Evolutionary conservation across 2,797 vertebrate species (phyloP).

Genomic region (Enteromius paludinosus): DNA sequence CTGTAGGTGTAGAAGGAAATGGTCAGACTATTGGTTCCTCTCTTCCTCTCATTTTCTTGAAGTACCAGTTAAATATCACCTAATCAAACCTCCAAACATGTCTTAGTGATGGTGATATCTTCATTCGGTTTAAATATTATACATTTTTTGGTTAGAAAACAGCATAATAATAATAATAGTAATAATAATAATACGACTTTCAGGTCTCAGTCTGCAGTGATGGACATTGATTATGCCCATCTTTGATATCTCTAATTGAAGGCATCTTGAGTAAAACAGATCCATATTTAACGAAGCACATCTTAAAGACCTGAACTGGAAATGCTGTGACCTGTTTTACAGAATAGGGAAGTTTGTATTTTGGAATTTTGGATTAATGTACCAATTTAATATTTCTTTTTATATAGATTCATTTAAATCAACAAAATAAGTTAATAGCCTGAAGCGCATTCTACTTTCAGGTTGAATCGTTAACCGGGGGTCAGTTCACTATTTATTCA

Average conservation of each 20-base stretch:
- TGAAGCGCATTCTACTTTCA: not conserved
- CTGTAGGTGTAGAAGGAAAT: not conserved
- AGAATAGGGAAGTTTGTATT: not conserved
- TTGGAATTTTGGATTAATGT: not conserved
- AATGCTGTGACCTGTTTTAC: not conserved
- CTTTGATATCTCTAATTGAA: not conserved
- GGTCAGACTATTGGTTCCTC: not conserved
- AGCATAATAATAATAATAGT: not conserved
- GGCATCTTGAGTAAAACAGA: not conserved
- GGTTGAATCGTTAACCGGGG: not conserved
- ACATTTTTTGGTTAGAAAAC: not conserved
- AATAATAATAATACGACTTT: not conserved
- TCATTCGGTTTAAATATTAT: not conserved
- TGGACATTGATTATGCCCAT: not conserved
- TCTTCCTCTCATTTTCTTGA: not conserved
- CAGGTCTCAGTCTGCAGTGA: not conserved
- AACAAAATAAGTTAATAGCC: conserved; percentile 6
- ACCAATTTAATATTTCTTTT: not conserved
- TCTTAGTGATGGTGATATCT: not conserved
- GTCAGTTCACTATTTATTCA: conserved; percentile 4
- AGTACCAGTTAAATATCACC: not conserved
- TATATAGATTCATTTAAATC: conserved; percentile 2
- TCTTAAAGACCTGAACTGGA: not conserved
- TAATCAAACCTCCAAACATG: not conserved
- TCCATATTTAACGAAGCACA: not conserved